Evolutionary conservation across 2,888 invertebrate species (phyloP), one percentile per base, ranked within the genome.

Genomic region (Elysia crispata): DNA sequence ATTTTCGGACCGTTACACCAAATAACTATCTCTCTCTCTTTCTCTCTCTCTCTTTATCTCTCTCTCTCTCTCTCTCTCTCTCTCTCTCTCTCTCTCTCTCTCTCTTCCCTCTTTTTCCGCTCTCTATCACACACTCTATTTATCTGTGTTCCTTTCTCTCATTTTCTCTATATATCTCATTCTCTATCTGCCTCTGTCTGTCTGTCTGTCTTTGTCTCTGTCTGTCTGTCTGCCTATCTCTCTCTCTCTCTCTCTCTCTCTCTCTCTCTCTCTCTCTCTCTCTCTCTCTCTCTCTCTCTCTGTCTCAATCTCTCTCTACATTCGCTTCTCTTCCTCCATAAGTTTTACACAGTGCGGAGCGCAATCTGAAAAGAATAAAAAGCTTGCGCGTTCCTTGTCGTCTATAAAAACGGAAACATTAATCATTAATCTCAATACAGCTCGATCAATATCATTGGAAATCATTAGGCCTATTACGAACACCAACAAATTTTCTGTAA

Each of bases 41-140:
- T 41, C 41, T 41, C 41, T 11, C 5, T 25, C 11, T 75, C 33
- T 41, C 23, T 31, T 41, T 30, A 20, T 60, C 62, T 60, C 30
- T 75, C 62, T 60, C 30, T 75, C 75, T 60, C 28, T 60, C 75
- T 57, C 57, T 57, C 74, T 57, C 30, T 75, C 11, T 60, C 62
- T 75, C 57, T 30, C 60, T 60, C 60, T 60, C 6, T 30, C 75
- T 57, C 6, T 30, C 28, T 30, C 23, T 60, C 11, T n/a, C 28
- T 28, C 30, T 60, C 64, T 31, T 15, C 33, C 23, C 31, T n/a
- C n/a, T n/a, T n/a, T n/a, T 15, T 60, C 64, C 23, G 25, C 33
- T 30, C 31, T 5, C 3, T 23, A 3, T 49, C 49, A 41, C 49
- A 13, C 1, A n/a, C 41, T 25, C n/a, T n/a, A n/a, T n/a, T 28